Conservation (phyloP, 1,140 invertebrate species). For the Lerema accius region DNA sequence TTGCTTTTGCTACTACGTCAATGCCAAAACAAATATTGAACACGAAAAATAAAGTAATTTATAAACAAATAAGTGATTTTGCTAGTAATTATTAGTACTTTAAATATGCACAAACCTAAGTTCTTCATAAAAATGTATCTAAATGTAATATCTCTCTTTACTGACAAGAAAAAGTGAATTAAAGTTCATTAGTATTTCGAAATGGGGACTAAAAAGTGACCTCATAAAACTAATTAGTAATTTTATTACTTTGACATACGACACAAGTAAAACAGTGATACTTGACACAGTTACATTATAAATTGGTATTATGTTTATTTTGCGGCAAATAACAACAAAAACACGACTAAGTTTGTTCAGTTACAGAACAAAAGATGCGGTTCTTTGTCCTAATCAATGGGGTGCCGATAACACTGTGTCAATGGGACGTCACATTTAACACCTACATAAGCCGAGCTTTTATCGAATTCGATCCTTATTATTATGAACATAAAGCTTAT, state of each 20-base stretch:
- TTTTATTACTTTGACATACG: constrained; percentile 12
- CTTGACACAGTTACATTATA: constrained; percentile 20
- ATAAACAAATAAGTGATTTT: too few relatives aligned
- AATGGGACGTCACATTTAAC: constrained; percentile 67
- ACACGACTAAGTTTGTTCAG: constrained; percentile 58
- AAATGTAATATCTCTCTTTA: too few relatives aligned
- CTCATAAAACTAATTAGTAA: constrained; percentile 11
- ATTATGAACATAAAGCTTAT: constrained; percentile 38
- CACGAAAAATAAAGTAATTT: too few relatives aligned
- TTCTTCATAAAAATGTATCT: too few relatives aligned
- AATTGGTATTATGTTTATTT: constrained; percentile 41
- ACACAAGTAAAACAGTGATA: constrained; percentile 17
- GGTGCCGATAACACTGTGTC: constrained; percentile 70
- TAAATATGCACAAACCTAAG: too few relatives aligned
- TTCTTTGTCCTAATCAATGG: constrained; percentile 72
- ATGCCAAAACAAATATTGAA: too few relatives aligned
- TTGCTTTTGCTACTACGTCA: too few relatives aligned
- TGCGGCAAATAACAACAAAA: constrained; percentile 42
- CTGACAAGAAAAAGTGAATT: too few relatives aligned
- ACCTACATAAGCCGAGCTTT: constrained; percentile 46
- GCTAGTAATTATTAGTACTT: too few relatives aligned
- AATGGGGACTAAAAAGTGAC: constrained; percentile 2
- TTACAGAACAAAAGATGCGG: constrained; percentile 68
- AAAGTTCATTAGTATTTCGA: too few relatives aligned
- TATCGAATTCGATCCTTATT: constrained; percentile 18